Conservation (phyloP, 2,797 vertebrate genomes). For the Pseudotriccus pelzelni region DNA sequence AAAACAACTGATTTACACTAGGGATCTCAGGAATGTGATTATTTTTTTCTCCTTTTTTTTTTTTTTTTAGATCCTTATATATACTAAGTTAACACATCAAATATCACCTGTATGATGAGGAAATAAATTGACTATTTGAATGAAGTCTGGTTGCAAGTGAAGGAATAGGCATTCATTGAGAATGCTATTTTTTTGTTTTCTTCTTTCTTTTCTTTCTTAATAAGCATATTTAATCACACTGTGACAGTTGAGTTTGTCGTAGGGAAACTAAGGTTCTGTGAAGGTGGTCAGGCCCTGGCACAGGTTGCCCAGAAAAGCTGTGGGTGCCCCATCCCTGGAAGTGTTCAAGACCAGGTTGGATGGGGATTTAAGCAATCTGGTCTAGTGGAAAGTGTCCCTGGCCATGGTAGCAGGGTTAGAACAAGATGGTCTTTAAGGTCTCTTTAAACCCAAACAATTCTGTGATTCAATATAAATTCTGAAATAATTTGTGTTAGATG, state of each 20-base stretch:
- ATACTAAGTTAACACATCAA: not conserved
- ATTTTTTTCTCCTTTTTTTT: not conserved
- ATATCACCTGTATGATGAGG: not conserved
- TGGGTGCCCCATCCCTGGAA: not conserved
- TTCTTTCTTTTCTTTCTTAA: not conserved
- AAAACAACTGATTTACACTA: not conserved
- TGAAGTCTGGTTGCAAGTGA: not conserved
- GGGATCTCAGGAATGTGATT: not conserved
- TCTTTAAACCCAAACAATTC: not conserved
- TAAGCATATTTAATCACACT: not conserved
- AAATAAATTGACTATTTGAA: not conserved
- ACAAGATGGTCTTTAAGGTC: not conserved
- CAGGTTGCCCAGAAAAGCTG: not conserved
- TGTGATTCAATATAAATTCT: not conserved
- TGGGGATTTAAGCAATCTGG: not conserved
- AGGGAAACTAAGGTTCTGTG: not conserved
- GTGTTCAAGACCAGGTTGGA: not conserved
- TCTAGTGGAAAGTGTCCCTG: not conserved
- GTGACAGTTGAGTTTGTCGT: not conserved
- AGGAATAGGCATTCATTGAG: not conserved
- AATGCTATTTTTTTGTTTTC: rapidly evolving
- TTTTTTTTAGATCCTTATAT: not conserved
- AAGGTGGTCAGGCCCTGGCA: no score
- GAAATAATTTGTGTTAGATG: not conserved
- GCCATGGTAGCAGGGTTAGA: not conserved